Base-by-base conservation (phyloP, 2,113 vertebrate genomes). In the Stomatorhinus ivindoensis region DNA sequence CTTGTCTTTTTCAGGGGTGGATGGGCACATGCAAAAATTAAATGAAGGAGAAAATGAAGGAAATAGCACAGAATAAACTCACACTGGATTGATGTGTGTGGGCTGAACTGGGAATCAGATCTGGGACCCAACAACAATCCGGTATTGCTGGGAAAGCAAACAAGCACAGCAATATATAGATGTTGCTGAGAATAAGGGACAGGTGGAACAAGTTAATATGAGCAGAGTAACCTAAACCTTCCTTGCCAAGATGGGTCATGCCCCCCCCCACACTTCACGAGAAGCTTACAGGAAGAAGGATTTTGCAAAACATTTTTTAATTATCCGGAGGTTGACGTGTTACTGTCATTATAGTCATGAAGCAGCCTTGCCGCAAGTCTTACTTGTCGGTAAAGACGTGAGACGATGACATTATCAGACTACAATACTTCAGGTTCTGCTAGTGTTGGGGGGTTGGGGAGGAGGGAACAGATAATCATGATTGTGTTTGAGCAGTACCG, bases 271-370 rank as follows among this genome's bases (percentile, higher is more conserved):
- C 73, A 2, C 15, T 19, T 35, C 35, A 35, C 0, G 73, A 42
- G 15, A 76, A 39, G 73, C 35, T 13, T 19, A 19, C 35, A 76
- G 73, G 73, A 42, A 76, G 31, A 42, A 35, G 17, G 73, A 87
- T 87, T 89, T 86, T 89, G 89, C 76, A 51, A 24, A 88, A 86
- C 84, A 48, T 53, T 10, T 58, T 15, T 83, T 53, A n/a, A 44
- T 58, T 19, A 31, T 35, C 24, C 2, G 8, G 55, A 9, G n/a
- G 58, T 65, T 87, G 53, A 55, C 31, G 39, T 55, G 24, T 46
- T 44, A 19, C 80, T 46, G 27, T 27, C 35, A 61, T 44, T 85
- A 89, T 55, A 24, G 51, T n/a, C 21, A 4, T 58, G 17, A 51
- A 80, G 19, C 61, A 76, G n/a, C 19, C 46, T 53, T 51, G 31